Evolutionary conservation across 2,113 vertebrate species (phyloP).

Genomic region (Morone saxatilis): DNA sequence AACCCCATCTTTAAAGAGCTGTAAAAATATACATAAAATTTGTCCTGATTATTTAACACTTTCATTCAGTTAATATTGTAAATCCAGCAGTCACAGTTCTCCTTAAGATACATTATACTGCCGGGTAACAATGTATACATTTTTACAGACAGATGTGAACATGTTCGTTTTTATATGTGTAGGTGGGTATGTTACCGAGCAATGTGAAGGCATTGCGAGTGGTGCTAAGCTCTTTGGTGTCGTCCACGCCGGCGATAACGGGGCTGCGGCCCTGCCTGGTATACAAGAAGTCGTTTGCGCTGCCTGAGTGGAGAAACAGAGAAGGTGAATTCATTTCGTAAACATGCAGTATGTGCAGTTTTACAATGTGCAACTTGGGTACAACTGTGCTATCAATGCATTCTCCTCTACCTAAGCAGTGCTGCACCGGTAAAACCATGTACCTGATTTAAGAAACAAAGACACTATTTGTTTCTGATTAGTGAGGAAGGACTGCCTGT

Average conservation of each 20-base stretch:
- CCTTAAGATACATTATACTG: not conserved
- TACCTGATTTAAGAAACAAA: not conserved
- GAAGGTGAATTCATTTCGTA: not conserved
- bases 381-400: not conserved
- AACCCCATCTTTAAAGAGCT: not conserved
- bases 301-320: slow-evolving; percentile 79
- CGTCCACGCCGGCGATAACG: slow-evolving; percentile 93
- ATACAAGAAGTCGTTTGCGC: slow-evolving; percentile 91
- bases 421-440: not conserved
- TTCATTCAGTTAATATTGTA: not conserved
- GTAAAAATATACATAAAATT: too few relatives aligned
- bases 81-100: not conserved
- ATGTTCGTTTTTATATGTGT: not conserved
- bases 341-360: slow-evolving; percentile 10
- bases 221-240: slow-evolving; percentile 91
- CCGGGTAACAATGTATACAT: not conserved
- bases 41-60: not conserved
- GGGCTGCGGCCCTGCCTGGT: slow-evolving; percentile 94
- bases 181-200: slow-evolving; percentile 86
- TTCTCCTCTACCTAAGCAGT: not conserved
- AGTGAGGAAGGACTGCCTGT: too few relatives aligned
- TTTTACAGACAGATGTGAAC: not conserved
- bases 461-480: not conserved
- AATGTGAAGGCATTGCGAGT: slow-evolving; percentile 93
- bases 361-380: not conserved